These are phyloP conservation scores for Agraylea sexmaculata DNA, from an alignment of 1,140 invertebrate genomes.

Conservation along the genomic window DNA sequence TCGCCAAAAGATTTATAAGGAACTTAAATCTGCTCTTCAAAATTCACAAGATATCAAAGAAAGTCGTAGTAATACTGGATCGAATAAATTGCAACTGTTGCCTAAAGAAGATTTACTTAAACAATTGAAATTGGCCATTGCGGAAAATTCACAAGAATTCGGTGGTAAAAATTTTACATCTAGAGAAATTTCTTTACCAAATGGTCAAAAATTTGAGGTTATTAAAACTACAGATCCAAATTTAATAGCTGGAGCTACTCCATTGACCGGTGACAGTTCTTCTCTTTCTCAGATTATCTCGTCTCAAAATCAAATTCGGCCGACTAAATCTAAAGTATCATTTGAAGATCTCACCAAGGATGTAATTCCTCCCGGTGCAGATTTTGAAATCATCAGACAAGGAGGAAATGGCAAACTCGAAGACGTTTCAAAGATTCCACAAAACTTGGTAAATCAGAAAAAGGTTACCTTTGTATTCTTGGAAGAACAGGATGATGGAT, in stretches of 20 bases:
- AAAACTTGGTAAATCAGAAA: conserved; percentile 53
- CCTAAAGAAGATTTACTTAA: conserved; percentile 48
- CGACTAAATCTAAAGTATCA: conserved; percentile 32
- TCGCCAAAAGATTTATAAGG: conserved; percentile 40
- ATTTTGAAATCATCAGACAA: conserved; percentile 65
- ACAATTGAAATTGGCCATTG: conserved; percentile 56
- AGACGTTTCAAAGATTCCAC: conserved; percentile 50
- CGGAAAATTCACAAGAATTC: conserved; percentile 50
- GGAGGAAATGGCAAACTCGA: conserved; percentile 58
- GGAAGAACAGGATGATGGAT: conserved; percentile 72
- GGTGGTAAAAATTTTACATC: conserved; percentile 56
- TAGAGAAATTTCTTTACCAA: conserved; percentile 56
- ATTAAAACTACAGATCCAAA: conserved; percentile 54
- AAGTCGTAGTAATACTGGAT: conserved; percentile 32
- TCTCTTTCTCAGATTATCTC: conserved; percentile 32
- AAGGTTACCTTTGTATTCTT: conserved; percentile 76
- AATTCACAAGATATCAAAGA: conserved; percentile 38
- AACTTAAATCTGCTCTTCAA: conserved; percentile 37
- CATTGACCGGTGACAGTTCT: conserved; percentile 32
- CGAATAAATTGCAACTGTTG: conserved; percentile 24
- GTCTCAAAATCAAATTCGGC: conserved; percentile 27
- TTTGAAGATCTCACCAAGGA: conserved; percentile 67
- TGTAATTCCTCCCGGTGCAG: conserved; percentile 59
- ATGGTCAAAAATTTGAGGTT: conserved; percentile 62
- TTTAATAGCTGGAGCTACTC: conserved; percentile 41